These are phyloP conservation scores for Onychomys arenicola DNA, from an alignment of 2,797 vertebrate genomes.

Conservation along the genomic window DNA sequence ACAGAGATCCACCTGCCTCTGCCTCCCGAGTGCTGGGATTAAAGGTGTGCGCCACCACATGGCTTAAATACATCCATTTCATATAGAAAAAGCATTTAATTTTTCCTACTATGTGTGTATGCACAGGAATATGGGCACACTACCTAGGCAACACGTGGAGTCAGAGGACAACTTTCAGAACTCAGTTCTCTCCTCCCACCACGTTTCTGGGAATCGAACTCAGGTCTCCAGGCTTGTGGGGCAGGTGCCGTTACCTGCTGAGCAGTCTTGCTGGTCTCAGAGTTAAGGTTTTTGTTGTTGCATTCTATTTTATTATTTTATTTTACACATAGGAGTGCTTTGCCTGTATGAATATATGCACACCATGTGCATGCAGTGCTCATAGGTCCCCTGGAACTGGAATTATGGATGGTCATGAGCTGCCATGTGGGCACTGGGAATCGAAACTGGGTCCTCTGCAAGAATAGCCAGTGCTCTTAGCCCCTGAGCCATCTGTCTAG, in stretches of 20 bases:
- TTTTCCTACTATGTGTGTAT: background rate
- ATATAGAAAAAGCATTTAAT: background rate
- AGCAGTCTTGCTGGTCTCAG: background rate
- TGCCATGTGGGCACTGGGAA: background rate
- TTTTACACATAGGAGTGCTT: background rate
- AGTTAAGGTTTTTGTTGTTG: background rate
- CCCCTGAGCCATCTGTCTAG: background rate
- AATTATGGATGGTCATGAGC: background rate
- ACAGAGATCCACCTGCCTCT: background rate
- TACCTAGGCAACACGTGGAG: background rate
- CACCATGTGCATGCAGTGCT: background rate
- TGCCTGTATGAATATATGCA: background rate
- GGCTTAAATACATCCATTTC: constrained; percentile 8
- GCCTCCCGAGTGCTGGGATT: background rate
- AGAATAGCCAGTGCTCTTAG: background rate
- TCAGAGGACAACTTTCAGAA: background rate
- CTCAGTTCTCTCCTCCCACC: background rate
- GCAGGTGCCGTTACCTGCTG: background rate
- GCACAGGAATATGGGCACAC: too few species aligned
- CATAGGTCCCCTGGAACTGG: background rate
- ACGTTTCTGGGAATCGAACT: background rate
- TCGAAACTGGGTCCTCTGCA: background rate
- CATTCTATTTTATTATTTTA: background rate
- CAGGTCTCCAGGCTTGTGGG: background rate
- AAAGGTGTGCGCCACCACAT: background rate